Base-by-base conservation (phyloP, 2,797 vertebrate species). In the Anas flavirostris region DNA sequence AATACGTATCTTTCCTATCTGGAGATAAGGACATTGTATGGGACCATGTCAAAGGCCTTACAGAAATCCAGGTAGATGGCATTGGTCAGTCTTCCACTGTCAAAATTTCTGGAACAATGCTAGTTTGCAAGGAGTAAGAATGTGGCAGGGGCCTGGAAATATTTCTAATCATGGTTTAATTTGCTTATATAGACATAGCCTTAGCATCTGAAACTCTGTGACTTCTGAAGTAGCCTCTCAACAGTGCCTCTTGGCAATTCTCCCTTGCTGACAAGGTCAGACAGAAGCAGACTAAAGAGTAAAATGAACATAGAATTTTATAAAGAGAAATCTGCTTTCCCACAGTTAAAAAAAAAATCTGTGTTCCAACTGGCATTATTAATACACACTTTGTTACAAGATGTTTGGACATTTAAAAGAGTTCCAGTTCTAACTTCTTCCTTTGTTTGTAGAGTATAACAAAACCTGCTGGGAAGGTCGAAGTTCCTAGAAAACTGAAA, bases 381-480 rank as follows among this genome's bases (percentile, higher is more conserved):
- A 96, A 95, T 93, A 96, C 70, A 96, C 56, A 84, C 93, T 93
- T 77, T 96, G 90, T 86, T 88, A 91, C 55, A 94, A 93, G 72
- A 94, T 96, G 83, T 86, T 95, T 96, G 94, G 90, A 77, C 94
- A 94, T 96, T 96, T 92, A 96, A 94, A 96, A 93, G 90, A 95
- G 91, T 78, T 95, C 82, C 93, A 93, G 92, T 83, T 95, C 70
- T 92, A 95, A 95, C 93, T 95, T 92, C 80, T 94, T 90, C 77
- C 82, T 95, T 94, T 96, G 84, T 95, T 94, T 97, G 94, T 73
- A 90, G 70, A 91, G 50, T 86, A 53, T 73, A 97, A 91, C 85
- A 90, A 97, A 95, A 93, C 95, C 91, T 95, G 94, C 93, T 95
- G 96, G 87, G 92, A 97, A 97, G 94, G 94, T 94, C 87, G 89